A percentile compares a stretch with the other conserved stretches of the same genome.
phyloP scores from a whole-genome alignment of 1,140 invertebrate species.

The Bombus picipes region DNA sequence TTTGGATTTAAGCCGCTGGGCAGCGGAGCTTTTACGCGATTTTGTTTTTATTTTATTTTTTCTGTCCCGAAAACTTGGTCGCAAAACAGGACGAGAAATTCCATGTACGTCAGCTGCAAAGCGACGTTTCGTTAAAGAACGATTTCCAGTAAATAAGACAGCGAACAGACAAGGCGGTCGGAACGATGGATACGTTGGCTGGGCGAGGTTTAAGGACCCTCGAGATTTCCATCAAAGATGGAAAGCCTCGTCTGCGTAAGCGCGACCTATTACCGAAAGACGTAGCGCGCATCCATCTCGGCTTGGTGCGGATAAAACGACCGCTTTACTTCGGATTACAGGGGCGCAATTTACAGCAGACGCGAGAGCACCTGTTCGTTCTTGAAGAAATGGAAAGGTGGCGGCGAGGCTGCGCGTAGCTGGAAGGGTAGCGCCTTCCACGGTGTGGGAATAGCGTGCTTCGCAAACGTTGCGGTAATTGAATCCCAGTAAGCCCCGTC shows the following conservation, averaged over 20 bases:
- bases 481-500: slow-evolving; percentile 78
- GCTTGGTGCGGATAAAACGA: slow-evolving; percentile 81
- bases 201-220: slow-evolving; percentile 3
- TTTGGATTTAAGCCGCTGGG: too few species aligned
- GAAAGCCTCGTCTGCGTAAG: slow-evolving; percentile 62
- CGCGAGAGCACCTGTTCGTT: slow-evolving; percentile 82
- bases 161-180: not conserved
- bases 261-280: slow-evolving; percentile 78
- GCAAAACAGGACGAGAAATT: too few species aligned
- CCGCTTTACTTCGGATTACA: slow-evolving; percentile 83
- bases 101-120: fast-evolving
- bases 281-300: slow-evolving; percentile 81
- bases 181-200: too few species aligned
- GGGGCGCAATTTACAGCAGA: slow-evolving; percentile 82
- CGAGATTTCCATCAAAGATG: slow-evolving; percentile 58
- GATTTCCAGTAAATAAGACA: not conserved
- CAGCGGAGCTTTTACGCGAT: too few species aligned
- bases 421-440: slow-evolving; percentile 50
- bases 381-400: slow-evolving; percentile 78
- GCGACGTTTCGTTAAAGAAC: not conserved
- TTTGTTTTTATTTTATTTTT: too few species aligned
- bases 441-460: slow-evolving; percentile 79
- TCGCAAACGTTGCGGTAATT: slow-evolving; percentile 83
- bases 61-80: too few species aligned
- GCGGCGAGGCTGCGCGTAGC: slow-evolving; percentile 49